phyloP scores from a whole-genome alignment of 2,888 invertebrate genomes.

The Aleiodes leptofemur region DNA sequence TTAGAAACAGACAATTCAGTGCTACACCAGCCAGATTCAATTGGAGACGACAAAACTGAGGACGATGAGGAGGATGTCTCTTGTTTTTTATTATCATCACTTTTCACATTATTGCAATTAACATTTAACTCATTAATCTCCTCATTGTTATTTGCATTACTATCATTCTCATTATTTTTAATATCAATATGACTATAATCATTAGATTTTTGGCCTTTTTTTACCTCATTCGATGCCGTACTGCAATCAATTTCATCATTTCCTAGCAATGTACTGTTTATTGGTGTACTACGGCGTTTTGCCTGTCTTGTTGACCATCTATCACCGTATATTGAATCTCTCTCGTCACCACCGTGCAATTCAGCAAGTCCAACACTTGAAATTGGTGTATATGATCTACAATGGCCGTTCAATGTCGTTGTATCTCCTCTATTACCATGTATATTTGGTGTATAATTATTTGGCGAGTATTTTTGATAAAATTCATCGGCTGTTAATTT shows the following conservation, averaged over 20 bases:
- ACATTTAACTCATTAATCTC: conserved; percentile 52
- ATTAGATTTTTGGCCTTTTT: conserved; percentile 51
- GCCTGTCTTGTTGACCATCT: conserved; percentile 48
- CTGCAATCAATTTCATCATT: conserved; percentile 61
- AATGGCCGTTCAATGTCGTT: conserved; percentile 52
- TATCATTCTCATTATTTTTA: conserved; percentile 73
- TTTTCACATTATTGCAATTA: conserved; percentile 53
- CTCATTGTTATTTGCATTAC: conserved; percentile 71
- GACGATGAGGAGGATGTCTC: conserved; percentile 55
- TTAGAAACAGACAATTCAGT: conserved; percentile 6
- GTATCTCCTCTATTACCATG: conserved; percentile 62
- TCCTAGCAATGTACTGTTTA: conserved; percentile 61
- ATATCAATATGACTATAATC: conserved; percentile 78
- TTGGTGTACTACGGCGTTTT: conserved; percentile 59
- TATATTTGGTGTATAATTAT: conserved; percentile 82
- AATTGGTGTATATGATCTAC: conserved; percentile 55
- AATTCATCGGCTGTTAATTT: conserved; percentile 79
- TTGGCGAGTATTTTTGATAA: conserved; percentile 86
- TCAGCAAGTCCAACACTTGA: conserved; percentile 57
- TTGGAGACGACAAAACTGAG: conserved; percentile 1
- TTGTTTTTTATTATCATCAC: conserved; percentile 61
- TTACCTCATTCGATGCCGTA: conserved; percentile 66
- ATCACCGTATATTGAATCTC: conserved; percentile 42
- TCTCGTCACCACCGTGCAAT: conserved; percentile 63
- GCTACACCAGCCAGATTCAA: conserved; percentile 28